Evolutionary conservation across 2,888 invertebrate genomes (phyloP).

Genomic region (Lissocephala sabroskyi): DNA sequence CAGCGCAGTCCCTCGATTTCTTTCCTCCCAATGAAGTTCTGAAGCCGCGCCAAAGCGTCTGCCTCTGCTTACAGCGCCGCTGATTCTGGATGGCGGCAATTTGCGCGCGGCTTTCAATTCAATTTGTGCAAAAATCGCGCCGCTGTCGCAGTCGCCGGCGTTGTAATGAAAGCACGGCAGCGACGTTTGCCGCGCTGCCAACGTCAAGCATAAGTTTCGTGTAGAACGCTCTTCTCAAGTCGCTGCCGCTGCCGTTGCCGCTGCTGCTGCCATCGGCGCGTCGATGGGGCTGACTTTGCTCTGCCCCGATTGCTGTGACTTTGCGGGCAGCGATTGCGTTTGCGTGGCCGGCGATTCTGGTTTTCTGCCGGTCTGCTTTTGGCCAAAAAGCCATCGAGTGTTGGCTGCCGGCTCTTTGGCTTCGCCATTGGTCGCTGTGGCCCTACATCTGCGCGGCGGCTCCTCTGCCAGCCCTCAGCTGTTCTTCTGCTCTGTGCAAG

Average conservation of each 20-base stretch:
- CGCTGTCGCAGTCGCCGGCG: constrained; percentile 10
- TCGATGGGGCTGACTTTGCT: constrained; percentile 14
- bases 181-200: constrained; percentile 14
- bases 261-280: constrained; percentile 20
- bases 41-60: constrained; percentile 20
- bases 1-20: background rate
- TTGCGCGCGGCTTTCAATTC: constrained; percentile 33
- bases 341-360: constrained; percentile 5
- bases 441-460: constrained; percentile 5
- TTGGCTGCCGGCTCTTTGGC: constrained; percentile 5
- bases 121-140: constrained; percentile 33
- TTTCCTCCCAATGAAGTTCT: constrained; percentile 38
- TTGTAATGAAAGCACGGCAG: constrained; percentile 34
- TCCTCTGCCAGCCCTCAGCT: constrained; percentile 6
- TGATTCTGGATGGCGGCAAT: constrained; percentile 25
- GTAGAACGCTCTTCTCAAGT: background rate
- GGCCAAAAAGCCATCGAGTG: constrained; percentile 27
- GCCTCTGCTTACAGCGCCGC: constrained; percentile 7
- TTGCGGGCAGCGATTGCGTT: constrained; percentile 19
- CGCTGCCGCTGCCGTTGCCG: constrained; percentile 8
- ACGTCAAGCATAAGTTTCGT: constrained; percentile 6
- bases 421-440: background rate
- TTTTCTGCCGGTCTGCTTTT: constrained; percentile 38
- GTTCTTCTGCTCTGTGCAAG: constrained; percentile 24
- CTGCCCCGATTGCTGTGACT: background rate